Evolutionary conservation across 2,888 invertebrate species (phyloP).

Genomic region (Leptopilina myrica): DNA sequence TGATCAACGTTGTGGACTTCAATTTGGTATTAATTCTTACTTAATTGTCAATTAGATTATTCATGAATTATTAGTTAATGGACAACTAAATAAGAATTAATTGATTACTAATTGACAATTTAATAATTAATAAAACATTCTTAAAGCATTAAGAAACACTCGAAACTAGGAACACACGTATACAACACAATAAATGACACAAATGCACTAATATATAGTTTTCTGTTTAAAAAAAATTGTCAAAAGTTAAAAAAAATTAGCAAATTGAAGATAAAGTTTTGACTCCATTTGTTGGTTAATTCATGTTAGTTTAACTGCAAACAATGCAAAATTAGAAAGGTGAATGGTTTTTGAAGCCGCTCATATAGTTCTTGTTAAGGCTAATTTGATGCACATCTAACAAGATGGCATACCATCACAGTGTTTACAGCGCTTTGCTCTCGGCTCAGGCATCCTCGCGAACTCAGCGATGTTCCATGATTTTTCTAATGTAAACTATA

Average conservation of each 20-base stretch:
- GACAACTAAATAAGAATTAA: no score
- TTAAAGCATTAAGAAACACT: neutral
- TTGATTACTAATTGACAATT: no score
- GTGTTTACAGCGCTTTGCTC: constrained; percentile 94
- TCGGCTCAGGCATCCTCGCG: constrained; percentile 83
- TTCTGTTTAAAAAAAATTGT: neutral
- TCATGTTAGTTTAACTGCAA: constrained; percentile 50
- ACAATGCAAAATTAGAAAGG: constrained; percentile 29
- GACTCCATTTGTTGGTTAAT: constrained; percentile 51
- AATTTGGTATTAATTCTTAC: no score
- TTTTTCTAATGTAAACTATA: constrained; percentile 53
- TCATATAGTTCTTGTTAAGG: constrained; percentile 24
- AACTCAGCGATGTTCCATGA: constrained; percentile 76
- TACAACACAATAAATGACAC: constrained; percentile 16
- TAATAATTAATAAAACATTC: neutral
- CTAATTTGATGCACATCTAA: constrained; percentile 29
- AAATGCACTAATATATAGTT: constrained; percentile 27
- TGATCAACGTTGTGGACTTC: no score
- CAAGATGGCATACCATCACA: constrained; percentile 85
- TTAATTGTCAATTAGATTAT: no score
- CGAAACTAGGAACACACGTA: neutral
- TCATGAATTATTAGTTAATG: no score
- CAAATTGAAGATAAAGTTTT: constrained; percentile 18
- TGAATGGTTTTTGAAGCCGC: constrained; percentile 14
- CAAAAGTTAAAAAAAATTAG: neutral